phyloP scores from a whole-genome alignment of 2,888 invertebrate species.

The Amorpha juglandis region DNA sequence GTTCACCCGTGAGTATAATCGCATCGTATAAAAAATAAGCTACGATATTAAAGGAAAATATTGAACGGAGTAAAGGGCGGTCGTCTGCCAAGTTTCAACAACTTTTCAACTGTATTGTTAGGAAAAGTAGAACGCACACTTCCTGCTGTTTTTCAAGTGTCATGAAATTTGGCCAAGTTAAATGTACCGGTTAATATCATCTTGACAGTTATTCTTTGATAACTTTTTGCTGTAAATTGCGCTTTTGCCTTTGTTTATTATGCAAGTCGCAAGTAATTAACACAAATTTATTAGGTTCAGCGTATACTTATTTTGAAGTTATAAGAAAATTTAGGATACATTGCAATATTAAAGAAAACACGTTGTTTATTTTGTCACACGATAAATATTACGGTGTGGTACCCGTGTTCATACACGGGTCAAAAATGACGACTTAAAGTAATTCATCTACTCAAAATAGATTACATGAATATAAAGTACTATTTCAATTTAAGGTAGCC shows the following conservation, averaged over 20 bases:
- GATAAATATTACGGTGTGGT: no score
- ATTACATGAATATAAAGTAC: no score
- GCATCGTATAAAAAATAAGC: slow-evolving; percentile 37
- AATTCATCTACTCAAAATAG: no score
- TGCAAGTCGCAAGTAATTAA: no score
- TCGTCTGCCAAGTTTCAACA: slow-evolving; percentile 2
- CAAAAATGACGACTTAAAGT: no score
- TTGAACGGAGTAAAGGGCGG: slow-evolving; percentile 25
- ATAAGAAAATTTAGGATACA: no score
- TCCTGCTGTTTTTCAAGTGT: slow-evolving; percentile 1
- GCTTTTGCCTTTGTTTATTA: background rate
- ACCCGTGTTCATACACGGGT: no score
- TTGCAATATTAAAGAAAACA: no score
- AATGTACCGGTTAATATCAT: background rate
- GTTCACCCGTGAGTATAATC: slow-evolving; percentile 33
- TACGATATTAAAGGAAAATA: slow-evolving; percentile 37
- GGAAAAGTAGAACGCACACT: background rate
- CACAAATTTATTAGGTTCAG: background rate
- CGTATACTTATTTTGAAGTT: no score
- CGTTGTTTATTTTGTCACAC: background rate
- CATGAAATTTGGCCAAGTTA: background rate
- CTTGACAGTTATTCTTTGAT: slow-evolving; percentile 1
- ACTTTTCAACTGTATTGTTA: slow-evolving; percentile 10
- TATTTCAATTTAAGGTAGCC: no score
- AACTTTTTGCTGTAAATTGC: background rate